Base-by-base conservation (phyloP, 1,140 invertebrate species). In the Pogonomyrmex californicus region DNA sequence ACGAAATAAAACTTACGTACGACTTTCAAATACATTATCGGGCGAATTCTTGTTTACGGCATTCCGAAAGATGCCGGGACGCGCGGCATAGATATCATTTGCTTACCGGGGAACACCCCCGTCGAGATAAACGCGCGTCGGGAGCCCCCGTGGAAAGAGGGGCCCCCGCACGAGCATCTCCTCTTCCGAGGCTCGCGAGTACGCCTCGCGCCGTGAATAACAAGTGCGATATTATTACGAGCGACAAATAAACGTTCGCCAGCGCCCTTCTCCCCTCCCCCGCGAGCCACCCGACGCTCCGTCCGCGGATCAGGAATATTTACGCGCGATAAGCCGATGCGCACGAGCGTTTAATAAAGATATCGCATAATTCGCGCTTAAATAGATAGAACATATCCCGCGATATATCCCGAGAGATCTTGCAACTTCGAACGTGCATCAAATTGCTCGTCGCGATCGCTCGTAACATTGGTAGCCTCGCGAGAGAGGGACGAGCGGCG, bases 21-120 rank as follows among this genome's bases (percentile, higher is more conserved):
- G 86, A 63, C 87, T 76, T 90, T 91, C 90, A 88, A 90, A 91
- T 91, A 91, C 90, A 88, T 91, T 91, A 90, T 91, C 89, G 90
- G 65, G 78, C 44, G 89, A 90, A 91, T 91, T 91, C 90, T 91
- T 90, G 87, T 91, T 91, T 91, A 91, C 88, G 86, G 90, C 71
- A 83, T 86, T 86, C 83, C 65, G 75, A 88, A 90, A 90, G 83
- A 23, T 2, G 23, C n/a, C 82, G 77, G 71, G 81, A 85, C 66
- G 75, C 66, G 75, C 86, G 65, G 33, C 58, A 77, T 38, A 63
- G 88, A 83, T 89, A 90, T 90, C 88, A 75, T 90, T 90, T 85
- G 77, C 79, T 79, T 65, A 49, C 85, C 41, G 38, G 10, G 12
- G 14, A 44, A 77, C 49, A 17, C 49, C 51, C 14, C 14, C 87